Evolutionary conservation across 2,113 vertebrate genomes (phyloP).

Genomic region (Turdus rufiventris): DNA sequence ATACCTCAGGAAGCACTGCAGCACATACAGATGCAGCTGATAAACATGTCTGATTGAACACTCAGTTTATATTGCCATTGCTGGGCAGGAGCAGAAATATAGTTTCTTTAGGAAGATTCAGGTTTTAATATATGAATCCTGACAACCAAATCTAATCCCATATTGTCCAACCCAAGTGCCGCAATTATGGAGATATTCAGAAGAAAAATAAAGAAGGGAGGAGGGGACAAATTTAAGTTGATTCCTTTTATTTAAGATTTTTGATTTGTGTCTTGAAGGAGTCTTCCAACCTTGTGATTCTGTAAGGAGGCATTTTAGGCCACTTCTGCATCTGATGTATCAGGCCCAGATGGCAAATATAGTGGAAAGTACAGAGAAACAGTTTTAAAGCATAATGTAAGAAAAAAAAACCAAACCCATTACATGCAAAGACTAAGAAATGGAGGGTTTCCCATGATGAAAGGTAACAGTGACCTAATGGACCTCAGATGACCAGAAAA

Average conservation of each 20-base stretch:
- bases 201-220: not conserved
- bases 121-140: not conserved
- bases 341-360: not conserved
- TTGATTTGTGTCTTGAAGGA: not conserved
- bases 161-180: not conserved
- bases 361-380: not conserved
- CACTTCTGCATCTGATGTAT: not conserved
- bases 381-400: not conserved
- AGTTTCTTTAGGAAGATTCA: not conserved
- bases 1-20: not conserved
- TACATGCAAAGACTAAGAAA: not conserved
- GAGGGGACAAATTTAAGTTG: not conserved
- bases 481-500: not conserved
- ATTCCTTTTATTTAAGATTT: not conserved
- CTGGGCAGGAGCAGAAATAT: not conserved
- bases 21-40: not conserved
- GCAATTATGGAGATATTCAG: not conserved
- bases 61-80: not conserved
- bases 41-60: rapidly evolving
- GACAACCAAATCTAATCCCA: not conserved
- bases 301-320: not conserved
- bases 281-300: no score
- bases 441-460: not conserved
- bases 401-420: rapidly evolving
- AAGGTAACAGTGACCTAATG: not conserved